A percentile compares a stretch with the other conserved stretches of the same genome.
Conservation (phyloP, 2,113 vertebrate species). For the Dermatemys mawii region DNA sequence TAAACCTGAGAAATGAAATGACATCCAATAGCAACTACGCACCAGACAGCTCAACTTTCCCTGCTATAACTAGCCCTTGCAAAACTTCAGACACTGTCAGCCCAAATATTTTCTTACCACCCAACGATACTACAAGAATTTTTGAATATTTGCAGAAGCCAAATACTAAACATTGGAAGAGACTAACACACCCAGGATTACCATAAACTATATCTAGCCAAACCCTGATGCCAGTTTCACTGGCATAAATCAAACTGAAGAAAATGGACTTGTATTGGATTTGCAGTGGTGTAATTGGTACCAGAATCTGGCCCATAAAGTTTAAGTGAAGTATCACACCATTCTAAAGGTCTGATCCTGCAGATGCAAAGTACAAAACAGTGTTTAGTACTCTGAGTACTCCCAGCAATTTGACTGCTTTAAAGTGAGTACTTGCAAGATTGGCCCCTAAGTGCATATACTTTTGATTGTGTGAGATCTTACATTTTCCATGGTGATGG, state of each 20-base stretch:
- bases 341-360: neutral
- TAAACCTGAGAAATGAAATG: neutral
- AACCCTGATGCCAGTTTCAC: slow-evolving; percentile 26
- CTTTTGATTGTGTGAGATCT: neutral
- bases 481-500: neutral
- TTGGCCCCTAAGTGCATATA: neutral
- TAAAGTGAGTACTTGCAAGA: neutral
- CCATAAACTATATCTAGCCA: neutral
- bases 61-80: rapidly evolving
- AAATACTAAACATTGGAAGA: slow-evolving; percentile 20
- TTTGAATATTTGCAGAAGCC: slow-evolving; percentile 8
- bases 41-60: neutral
- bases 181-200: slow-evolving; percentile 17
- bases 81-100: neutral
- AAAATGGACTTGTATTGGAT: slow-evolving; percentile 25
- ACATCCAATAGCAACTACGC: neutral
- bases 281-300: neutral
- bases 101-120: neutral
- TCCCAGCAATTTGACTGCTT: neutral
- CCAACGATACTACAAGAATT: slow-evolving; percentile 3
- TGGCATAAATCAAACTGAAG: slow-evolving; percentile 43
- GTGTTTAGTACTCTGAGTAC: neutral
- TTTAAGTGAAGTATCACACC: neutral
- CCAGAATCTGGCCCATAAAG: neutral
- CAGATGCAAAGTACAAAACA: neutral